Base-by-base conservation (phyloP, 92 coral and sea anemone genomes). In the Parazoanthus swiftii region DNA sequence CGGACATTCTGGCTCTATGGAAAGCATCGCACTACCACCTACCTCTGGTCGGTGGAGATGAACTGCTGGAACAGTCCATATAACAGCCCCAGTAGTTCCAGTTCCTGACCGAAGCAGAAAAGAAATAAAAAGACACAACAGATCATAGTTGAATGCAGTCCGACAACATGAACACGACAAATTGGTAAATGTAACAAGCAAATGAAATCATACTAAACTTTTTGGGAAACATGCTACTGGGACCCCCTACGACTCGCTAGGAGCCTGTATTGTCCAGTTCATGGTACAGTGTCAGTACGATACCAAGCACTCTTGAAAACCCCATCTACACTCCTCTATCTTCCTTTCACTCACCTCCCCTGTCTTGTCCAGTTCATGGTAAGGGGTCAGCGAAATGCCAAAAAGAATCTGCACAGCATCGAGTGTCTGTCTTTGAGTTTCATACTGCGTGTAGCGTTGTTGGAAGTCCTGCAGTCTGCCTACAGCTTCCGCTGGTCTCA, bases 41-140 rank as follows among this genome's bases (percentile, higher is more conserved):
- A 95, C 99, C 96, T 95, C 86, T 97, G 97, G 78, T 97, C 99
- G 90, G 96, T 95, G 23, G 94, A 97, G 25, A 97, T 97, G 81
- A 92, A 97, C 88, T 97, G 99, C 76, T 97, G 99, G 74, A 97
- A 97, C 75, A 97, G 88, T 9, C 99, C 99, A 74, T 97, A 97
- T 14, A 97, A 89, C 88, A 95, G 85, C 1, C 99, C 99, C 86
- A 97, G 95, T 6, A 97, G 94, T 78, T 95, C 93, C 72, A 97
- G 91, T 86, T 97, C 99, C 99, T 97, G 58, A 42, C 29, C n/a
- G 87, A 59, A 23, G 79, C 23, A 76, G 89, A 51, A 43, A 13
- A 54, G 10, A 2, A 8, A 33, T 0, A 3, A 5, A 8, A 13
- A 8, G 15, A 44, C 35, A 1, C 25, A 44, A 3, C 11, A 43